A percentile compares a stretch with the other conserved stretches of the same genome.
phyloP scores from a whole-genome alignment of 2,797 vertebrate species.

The Enteromius trimaculatus region DNA sequence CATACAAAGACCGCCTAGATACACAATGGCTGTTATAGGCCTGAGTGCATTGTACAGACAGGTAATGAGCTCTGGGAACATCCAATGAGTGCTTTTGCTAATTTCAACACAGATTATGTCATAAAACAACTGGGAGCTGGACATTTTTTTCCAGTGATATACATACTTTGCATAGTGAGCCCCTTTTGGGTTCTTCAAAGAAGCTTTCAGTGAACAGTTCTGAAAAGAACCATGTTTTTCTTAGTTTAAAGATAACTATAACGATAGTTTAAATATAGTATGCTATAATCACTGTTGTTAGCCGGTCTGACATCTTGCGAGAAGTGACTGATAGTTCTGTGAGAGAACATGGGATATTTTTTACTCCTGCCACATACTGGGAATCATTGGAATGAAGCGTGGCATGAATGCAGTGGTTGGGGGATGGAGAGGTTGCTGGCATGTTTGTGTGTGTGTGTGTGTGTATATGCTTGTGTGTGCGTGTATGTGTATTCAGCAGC shows the following conservation, averaged over 20 bases:
- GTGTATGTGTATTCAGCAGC: slow-evolving; percentile 41
- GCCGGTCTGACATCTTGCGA: slow-evolving; percentile 35
- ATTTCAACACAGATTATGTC: slow-evolving; percentile 23
- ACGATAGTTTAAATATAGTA: neutral
- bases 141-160: neutral
- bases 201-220: neutral
- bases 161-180: neutral
- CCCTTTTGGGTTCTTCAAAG: neutral
- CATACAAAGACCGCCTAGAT: slow-evolving; percentile 65
- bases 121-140: slow-evolving; percentile 5
- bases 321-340: slow-evolving; percentile 64
- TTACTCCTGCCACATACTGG: slow-evolving; percentile 60
- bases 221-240: neutral
- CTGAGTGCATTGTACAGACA: slow-evolving; percentile 70
- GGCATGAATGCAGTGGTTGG: slow-evolving; percentile 30
- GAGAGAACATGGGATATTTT: slow-evolving; percentile 70
- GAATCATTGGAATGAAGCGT: slow-evolving; percentile 42
- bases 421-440: slow-evolving; percentile 35
- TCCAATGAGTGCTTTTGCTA: slow-evolving; percentile 12
- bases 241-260: neutral
- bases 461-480: slow-evolving; percentile 19
- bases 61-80: slow-evolving; percentile 64
- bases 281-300: slow-evolving; percentile 58
- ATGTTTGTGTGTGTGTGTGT: slow-evolving; percentile 4
- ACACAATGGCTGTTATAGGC: slow-evolving; percentile 64